Conservation (phyloP, 2,797 vertebrate species). For the Kryptolebias ocellatus region DNA sequence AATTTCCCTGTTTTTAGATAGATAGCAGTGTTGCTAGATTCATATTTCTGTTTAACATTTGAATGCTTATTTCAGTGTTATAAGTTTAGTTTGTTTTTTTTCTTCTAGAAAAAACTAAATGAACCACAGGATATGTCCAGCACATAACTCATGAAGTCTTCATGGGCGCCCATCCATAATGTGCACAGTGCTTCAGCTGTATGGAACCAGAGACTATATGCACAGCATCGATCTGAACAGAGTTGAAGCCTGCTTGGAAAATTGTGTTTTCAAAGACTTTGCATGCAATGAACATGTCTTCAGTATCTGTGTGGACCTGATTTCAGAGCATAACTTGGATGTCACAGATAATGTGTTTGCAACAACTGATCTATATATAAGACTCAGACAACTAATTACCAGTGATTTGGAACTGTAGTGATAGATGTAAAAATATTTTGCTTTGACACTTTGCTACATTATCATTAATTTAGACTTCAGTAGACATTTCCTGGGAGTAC, state of each 20-base stretch:
- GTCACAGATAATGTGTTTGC: too few species aligned
- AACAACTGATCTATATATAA: background rate
- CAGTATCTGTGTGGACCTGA: background rate
- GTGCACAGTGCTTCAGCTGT: background rate
- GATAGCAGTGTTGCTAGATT: too few species aligned
- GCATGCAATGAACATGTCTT: background rate
- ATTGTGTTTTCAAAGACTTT: slow-evolving; percentile 1
- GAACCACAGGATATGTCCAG: background rate
- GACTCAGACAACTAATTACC: background rate
- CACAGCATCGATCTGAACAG: background rate
- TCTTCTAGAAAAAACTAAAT: background rate
- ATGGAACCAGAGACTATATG: background rate
- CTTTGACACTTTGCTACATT: too few species aligned
- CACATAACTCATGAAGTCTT: background rate
- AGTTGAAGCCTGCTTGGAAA: background rate
- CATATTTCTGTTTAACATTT: too few species aligned
- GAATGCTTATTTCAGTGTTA: too few species aligned
- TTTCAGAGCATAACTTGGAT: background rate
- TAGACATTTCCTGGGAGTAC: too few species aligned
- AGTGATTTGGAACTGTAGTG: background rate
- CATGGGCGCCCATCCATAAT: background rate
- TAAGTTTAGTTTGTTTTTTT: background rate
- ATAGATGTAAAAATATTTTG: too few species aligned
- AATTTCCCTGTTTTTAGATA: too few species aligned
- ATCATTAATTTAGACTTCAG: too few species aligned